These are phyloP conservation scores for Eremophila alpestris DNA, from an alignment of 2,797 vertebrate genomes.

Conservation along the genomic window DNA sequence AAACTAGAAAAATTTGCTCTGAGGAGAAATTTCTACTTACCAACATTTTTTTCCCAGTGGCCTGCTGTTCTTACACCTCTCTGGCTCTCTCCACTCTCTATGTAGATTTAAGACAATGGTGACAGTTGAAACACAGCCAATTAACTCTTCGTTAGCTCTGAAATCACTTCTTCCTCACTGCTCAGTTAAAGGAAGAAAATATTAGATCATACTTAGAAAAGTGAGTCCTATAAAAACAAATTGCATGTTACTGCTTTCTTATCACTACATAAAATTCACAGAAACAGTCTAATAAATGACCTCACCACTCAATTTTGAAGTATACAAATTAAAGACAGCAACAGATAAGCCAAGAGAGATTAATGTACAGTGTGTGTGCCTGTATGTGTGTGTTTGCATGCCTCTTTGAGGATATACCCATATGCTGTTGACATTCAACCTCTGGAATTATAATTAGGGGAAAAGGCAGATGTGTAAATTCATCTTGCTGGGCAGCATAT, in stretches of 20 bases:
- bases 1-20: slow-evolving; percentile 48
- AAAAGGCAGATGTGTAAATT: slow-evolving; percentile 61
- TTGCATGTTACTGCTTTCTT: slow-evolving; percentile 47
- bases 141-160: slow-evolving; percentile 51
- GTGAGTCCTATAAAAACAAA: slow-evolving; percentile 64
- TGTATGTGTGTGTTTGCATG: slow-evolving; percentile 24
- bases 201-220: slow-evolving; percentile 38
- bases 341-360: slow-evolving; percentile 61
- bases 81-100: not conserved
- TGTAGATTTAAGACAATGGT: slow-evolving; percentile 37
- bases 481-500: slow-evolving; percentile 52
- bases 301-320: slow-evolving; percentile 66
- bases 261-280: slow-evolving; percentile 62
- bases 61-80: slow-evolving; percentile 36
- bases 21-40: slow-evolving; percentile 54
- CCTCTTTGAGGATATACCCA: slow-evolving; percentile 24
- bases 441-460: slow-evolving; percentile 69
- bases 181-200: slow-evolving; percentile 39
- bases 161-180: slow-evolving; percentile 16
- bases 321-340: slow-evolving; percentile 58
- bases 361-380: slow-evolving; percentile 10
- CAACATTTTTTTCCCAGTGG: not conserved
- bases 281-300: slow-evolving; percentile 71
- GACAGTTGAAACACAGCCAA: slow-evolving; percentile 37
- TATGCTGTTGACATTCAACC: slow-evolving; percentile 59